Conservation (phyloP, 1,140 invertebrate genomes). For the Drosophila athabasca region DNA sequence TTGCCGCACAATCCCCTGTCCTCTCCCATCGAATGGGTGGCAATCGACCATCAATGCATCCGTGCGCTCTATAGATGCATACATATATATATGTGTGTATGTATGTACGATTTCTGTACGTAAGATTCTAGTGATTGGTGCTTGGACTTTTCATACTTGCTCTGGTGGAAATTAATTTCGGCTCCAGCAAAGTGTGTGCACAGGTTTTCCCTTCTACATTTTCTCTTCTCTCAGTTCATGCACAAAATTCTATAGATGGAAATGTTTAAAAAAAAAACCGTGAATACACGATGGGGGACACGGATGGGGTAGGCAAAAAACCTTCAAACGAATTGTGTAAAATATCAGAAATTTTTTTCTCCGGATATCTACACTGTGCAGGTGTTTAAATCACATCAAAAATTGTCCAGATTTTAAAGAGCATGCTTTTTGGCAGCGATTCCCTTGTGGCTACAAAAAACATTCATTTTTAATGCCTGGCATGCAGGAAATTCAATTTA, state of each 20-base stretch:
- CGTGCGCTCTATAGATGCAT: not conserved
- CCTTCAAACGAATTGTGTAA: no score
- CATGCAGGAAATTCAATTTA: no score
- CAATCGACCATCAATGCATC: conserved; percentile 14
- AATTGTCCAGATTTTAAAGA: no score
- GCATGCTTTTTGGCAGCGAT: no score
- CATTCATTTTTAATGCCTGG: no score
- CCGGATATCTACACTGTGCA: no score
- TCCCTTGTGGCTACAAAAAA: no score
- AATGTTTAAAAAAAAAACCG: conserved; percentile 17
- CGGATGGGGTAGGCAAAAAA: no score
- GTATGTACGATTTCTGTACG: not conserved
- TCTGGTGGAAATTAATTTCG: conserved; percentile 64
- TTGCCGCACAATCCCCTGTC: conserved; percentile 29
- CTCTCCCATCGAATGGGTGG: not conserved
- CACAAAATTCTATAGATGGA: conserved; percentile 17
- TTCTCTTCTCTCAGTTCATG: conserved; percentile 1
- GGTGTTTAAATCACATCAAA: no score
- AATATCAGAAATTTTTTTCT: no score
- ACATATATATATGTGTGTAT: no score
- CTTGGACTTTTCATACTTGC: conserved; percentile 38
- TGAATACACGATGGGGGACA: no score
- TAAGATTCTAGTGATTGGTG: conserved; percentile 19
- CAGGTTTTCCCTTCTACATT: conserved; percentile 1
- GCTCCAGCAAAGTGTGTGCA: conserved; percentile 5